A percentile compares a stretch with the other conserved stretches of the same genome.
Evolutionary conservation across 2,888 invertebrate species (phyloP).

Genomic region (Parnassius apollo): DNA sequence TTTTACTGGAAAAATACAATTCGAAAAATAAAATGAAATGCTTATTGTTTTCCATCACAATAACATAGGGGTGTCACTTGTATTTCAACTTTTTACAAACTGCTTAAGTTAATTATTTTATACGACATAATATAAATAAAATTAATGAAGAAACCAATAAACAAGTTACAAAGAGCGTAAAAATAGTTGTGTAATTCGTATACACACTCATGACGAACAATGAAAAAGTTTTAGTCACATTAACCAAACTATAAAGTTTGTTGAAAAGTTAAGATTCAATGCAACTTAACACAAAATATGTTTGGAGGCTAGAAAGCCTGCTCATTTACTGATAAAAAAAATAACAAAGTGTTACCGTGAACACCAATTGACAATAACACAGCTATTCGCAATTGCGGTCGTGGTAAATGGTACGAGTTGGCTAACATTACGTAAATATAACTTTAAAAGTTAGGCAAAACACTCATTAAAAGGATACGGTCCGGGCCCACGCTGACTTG

Average conservation of each 20-base stretch:
- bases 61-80: too few species aligned
- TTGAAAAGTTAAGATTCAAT: conserved; percentile 1
- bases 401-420: conserved; percentile 61
- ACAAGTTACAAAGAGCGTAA: not conserved
- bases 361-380: conserved; percentile 35
- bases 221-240: conserved; percentile 18
- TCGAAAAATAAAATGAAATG: too few species aligned
- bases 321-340: conserved; percentile 7
- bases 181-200: conserved; percentile 1
- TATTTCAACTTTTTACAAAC: too few species aligned
- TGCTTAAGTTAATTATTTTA: too few species aligned
- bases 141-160: not conserved
- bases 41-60: too few species aligned
- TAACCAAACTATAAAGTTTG: conserved; percentile 9
- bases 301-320: conserved; percentile 5
- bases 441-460: conserved; percentile 50
- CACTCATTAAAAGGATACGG: conserved; percentile 80
- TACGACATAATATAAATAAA: too few species aligned
- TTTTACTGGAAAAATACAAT: too few species aligned
- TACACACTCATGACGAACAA: conserved; percentile 9
- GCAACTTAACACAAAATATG: not conserved
- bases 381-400: conserved; percentile 59
- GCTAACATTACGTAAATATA: conserved; percentile 77
- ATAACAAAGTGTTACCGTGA: conserved; percentile 25
- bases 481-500: conserved; percentile 80